phyloP scores from a whole-genome alignment of 2,797 vertebrate genomes.

The Enteromius mattozi region DNA sequence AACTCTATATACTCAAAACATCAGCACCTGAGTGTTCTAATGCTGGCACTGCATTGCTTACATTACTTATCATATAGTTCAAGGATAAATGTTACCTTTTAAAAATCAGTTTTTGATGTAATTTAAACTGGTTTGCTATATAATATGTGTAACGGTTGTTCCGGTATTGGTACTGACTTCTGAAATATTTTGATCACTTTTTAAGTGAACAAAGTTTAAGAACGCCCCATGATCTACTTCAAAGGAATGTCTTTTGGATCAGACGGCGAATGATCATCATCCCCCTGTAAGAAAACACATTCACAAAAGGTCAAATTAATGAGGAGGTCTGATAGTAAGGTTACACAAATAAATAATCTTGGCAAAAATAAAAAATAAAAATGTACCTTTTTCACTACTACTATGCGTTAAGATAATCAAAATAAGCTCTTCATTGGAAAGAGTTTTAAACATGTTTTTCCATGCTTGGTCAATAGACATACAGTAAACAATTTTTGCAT shows the following conservation, averaged over 20 bases:
- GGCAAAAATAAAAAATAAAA: not conserved
- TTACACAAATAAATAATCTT: not conserved
- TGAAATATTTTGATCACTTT: not conserved
- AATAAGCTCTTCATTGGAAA: not conserved
- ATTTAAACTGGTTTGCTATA: not conserved
- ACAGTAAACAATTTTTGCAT: not conserved
- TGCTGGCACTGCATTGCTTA: not conserved
- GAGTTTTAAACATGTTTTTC: not conserved
- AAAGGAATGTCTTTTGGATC: not conserved
- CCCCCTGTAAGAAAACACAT: not conserved
- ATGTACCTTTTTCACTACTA: too few species aligned
- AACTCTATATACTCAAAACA: not conserved
- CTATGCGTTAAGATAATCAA: not conserved
- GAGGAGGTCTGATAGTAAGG: not conserved
- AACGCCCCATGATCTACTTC: not conserved
- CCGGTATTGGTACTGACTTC: not conserved
- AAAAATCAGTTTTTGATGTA: not conserved
- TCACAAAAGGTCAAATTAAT: not conserved
- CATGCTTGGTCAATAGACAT: not conserved
- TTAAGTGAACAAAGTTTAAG: not conserved
- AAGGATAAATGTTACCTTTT: not conserved
- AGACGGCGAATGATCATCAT: not conserved
- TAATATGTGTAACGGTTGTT: too few species aligned
- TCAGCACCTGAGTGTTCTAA: not conserved
- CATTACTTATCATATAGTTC: not conserved